Percentiles rank a stretch among this genome's conserved stretches.
Evolutionary conservation across 2,113 vertebrate genomes (phyloP).

Genomic region (Fulmarus glacialis): DNA sequence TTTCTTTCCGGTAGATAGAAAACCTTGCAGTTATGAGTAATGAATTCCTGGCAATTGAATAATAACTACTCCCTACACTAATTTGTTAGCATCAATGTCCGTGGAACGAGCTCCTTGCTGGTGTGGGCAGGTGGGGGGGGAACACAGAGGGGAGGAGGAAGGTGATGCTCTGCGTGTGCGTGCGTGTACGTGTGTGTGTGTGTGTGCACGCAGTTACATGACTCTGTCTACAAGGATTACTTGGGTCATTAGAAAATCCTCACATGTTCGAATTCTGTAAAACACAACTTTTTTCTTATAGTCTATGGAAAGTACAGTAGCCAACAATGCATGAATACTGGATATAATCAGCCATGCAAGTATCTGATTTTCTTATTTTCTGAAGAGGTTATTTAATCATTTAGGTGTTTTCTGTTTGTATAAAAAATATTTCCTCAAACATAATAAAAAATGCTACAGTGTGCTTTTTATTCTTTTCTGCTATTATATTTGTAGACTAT

Average conservation of each 20-base stretch:
- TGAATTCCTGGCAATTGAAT: neutral
- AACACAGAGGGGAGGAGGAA: neutral
- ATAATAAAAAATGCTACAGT: neutral
- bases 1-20: neutral
- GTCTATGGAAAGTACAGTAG: neutral
- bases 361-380: neutral
- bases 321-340: neutral
- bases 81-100: neutral
- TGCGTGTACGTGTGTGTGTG: neutral
- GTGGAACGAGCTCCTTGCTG: neutral
- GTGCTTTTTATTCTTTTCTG: neutral
- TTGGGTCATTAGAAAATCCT: neutral
- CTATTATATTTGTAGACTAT: neutral
- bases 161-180: rapidly evolving
- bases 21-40: neutral
- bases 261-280: neutral
- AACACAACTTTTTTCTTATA: neutral
- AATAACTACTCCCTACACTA: neutral
- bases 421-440: neutral
- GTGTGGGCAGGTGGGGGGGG: neutral
- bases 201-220: neutral
- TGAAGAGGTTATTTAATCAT: neutral
- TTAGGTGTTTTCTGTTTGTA: neutral
- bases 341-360: neutral
- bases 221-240: neutral